Evolutionary conservation across 2,888 invertebrate genomes (phyloP).

Genomic region (Dasypolia templi): DNA sequence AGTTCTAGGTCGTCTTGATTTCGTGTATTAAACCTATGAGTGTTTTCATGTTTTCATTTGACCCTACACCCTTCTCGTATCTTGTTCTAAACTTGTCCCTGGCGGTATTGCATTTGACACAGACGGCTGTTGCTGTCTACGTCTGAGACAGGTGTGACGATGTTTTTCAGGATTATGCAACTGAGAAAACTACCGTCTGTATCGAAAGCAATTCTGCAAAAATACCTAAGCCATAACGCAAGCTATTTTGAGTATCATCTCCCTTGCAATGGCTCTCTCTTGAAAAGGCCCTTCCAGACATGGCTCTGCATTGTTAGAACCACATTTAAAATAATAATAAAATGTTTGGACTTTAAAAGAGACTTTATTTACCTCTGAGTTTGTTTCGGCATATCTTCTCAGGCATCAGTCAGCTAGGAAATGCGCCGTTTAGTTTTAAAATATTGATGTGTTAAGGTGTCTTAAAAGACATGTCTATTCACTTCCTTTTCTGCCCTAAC

Average conservation of each 20-base stretch:
- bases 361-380: neutral
- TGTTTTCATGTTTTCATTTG: conserved; percentile 14
- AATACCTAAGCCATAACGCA: neutral
- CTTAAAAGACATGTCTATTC: too few relatives aligned
- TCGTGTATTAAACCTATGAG: too few relatives aligned
- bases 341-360: too few relatives aligned
- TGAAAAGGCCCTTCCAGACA: neutral
- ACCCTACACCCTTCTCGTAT: neutral
- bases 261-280: neutral
- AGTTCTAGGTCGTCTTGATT: too few relatives aligned
- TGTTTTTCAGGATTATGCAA: neutral
- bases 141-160: neutral
- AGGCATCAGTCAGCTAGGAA: neutral
- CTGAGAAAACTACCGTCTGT: neutral
- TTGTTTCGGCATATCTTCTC: neutral
- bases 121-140: neutral
- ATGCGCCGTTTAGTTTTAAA: neutral
- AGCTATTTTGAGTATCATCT: neutral
- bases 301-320: neutral
- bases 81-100: neutral
- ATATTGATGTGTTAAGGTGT: neutral
- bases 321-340: neutral
- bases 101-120: conserved; percentile 25
- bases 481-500: neutral
- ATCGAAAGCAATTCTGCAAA: neutral